Percentiles rank a stretch among this genome's conserved stretches.
Evolutionary conservation across 2,113 vertebrate genomes (phyloP).

Genomic region (Cisticola juncidis): DNA sequence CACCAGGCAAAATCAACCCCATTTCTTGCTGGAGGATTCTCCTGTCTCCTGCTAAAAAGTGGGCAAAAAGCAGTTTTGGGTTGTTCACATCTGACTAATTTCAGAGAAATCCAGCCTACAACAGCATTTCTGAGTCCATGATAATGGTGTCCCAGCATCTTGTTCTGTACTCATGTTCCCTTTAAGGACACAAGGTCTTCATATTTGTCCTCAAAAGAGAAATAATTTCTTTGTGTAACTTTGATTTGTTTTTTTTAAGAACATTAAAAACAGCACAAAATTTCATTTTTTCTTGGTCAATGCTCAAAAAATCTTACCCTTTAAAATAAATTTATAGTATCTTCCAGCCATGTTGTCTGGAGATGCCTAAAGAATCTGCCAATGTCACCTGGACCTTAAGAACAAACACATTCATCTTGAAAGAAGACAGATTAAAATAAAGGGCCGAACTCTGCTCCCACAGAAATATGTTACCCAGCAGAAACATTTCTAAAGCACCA

Average conservation of each 20-base stretch:
- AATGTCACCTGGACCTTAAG: constrained; percentile 14
- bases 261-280: not conserved
- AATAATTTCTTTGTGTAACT: not conserved
- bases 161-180: not conserved
- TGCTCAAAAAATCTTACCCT: not conserved
- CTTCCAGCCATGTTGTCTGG: not conserved
- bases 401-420: constrained; percentile 37
- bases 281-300: not conserved
- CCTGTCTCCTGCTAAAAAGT: not conserved
- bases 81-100: not conserved
- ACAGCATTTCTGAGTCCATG: not conserved
- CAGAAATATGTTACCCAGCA: constrained; percentile 38
- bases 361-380: not conserved
- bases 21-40: not conserved
- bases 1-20: not conserved
- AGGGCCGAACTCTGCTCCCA: not conserved
- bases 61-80: not conserved
- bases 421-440: constrained; percentile 53
- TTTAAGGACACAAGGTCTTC: not conserved
- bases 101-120: not conserved
- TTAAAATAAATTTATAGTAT: not conserved
- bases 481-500: constrained; percentile 50
- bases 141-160: not conserved
- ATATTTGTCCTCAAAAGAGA: not conserved
- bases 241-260: not conserved